Evolutionary conservation across 64 coral and sea anemone genomes (phyloP), one percentile per base, ranked within the genome.

Genomic region (Pocillopora damicornis): DNA sequence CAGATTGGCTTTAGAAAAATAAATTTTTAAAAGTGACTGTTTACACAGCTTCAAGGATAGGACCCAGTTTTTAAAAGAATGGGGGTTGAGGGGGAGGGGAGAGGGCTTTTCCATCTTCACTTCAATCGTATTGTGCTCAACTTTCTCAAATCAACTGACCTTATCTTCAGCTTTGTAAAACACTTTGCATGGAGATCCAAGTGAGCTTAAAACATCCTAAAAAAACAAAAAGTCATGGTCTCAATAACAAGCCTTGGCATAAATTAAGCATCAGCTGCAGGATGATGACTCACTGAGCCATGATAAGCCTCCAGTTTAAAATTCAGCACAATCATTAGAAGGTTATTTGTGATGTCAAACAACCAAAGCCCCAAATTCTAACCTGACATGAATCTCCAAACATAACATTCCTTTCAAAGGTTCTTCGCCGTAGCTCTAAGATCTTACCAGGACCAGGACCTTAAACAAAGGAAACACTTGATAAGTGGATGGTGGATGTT

Each of bases 311-410:
- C 7, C 42, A 51, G 42, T 51, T 51, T 51, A 51, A 30, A 51
- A 51, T 51, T 51, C 42, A 51, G 42, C 42, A 7, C 3, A 51
- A 51, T 51, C 30, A 30, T 30, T 30, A 30, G 7, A 4, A 51
- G 1, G 1, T 51, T 51, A 51, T 51, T 7, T 51, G 7, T 51
- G 42, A 58, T 25, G 23, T 37, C 35, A n/a, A 18, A 36, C 25
- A 76, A 51, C 38, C 81, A 5, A 71, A 51, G 42, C 0, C 0
- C 42, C 42, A 51, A 51, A 51, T 67, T 42, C 74, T 11, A 67
- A 99, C 97, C 97, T 99, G 97, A 62, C 97, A 99, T 4, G 97
- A 90, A 81, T 99, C 97, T 18, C 97, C 93, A 99, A 95, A 99
- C 71, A 92, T 79, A 4, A 99, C 76, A 26, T 59, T 86, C 67